Percentiles rank a stretch among this genome's conserved stretches.
phyloP scores from a whole-genome alignment of 2,797 vertebrate species.

The Mus caroli region DNA sequence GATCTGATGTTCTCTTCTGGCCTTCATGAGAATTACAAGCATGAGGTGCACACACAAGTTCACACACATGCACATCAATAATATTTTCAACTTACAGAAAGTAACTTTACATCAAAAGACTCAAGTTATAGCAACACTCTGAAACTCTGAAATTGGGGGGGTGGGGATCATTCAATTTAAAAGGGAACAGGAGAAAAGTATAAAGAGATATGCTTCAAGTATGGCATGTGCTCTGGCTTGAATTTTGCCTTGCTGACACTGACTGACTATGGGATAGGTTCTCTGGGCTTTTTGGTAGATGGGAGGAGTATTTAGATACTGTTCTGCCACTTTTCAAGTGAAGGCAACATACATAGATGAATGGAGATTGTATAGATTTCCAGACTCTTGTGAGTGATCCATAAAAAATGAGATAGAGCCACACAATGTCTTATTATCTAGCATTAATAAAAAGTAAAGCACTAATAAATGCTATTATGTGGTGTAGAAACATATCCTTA shows the following conservation, averaged over 20 bases:
- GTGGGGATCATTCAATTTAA: slow-evolving; percentile 7
- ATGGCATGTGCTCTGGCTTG: neutral
- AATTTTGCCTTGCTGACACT: neutral
- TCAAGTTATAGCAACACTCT: slow-evolving; percentile 33
- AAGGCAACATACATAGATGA: neutral
- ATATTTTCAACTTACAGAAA: slow-evolving; percentile 17
- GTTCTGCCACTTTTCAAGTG: neutral
- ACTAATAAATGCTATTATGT: neutral
- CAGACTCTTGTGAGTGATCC: slow-evolving; percentile 1
- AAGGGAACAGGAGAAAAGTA: neutral
- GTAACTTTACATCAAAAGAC: slow-evolving; percentile 31
- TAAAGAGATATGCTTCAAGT: slow-evolving; percentile 8
- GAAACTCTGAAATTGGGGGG: neutral
- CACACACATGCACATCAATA: too few species aligned
- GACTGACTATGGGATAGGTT: neutral
- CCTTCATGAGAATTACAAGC: neutral
- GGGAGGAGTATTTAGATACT: neutral
- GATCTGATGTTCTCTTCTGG: neutral
- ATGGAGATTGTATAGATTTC: neutral
- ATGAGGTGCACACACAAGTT: neutral
- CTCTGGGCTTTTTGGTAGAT: neutral
- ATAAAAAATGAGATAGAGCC: neutral
- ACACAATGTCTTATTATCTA: neutral
- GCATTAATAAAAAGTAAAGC: slow-evolving; percentile 43
- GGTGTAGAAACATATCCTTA: neutral